phyloP scores from a whole-genome alignment of 1,140 invertebrate genomes.

The Lordiphosa collinella region DNA sequence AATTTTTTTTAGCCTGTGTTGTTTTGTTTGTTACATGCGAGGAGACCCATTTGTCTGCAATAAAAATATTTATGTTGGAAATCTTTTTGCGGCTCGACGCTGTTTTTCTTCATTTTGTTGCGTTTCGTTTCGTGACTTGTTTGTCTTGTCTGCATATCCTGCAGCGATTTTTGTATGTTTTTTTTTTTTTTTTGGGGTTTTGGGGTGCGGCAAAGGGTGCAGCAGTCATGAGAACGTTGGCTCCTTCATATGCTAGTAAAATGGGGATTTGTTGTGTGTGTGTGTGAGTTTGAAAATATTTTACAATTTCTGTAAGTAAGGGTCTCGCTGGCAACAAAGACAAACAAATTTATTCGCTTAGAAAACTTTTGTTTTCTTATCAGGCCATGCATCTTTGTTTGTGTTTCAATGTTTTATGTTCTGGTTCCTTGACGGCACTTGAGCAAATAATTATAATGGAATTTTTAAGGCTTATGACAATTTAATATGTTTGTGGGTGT shows the following conservation, averaged over 20 bases:
- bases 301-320: slow-evolving; percentile 62
- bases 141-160: slow-evolving; percentile 76
- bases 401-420: slow-evolving; percentile 48
- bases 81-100: slow-evolving; percentile 62
- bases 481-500: slow-evolving; percentile 37
- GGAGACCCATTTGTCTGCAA: slow-evolving; percentile 37
- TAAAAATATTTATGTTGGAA: slow-evolving; percentile 74
- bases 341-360: slow-evolving; percentile 74
- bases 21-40: slow-evolving; percentile 23
- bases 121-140: slow-evolving; percentile 65
- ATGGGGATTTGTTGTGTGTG: slow-evolving; percentile 51
- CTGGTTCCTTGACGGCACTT: slow-evolving; percentile 37
- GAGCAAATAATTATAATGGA: slow-evolving; percentile 76
- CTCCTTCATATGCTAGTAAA: slow-evolving; percentile 53
- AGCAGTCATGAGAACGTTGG: slow-evolving; percentile 2
- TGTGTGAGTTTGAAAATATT: slow-evolving; percentile 58
- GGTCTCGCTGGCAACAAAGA: slow-evolving; percentile 57
- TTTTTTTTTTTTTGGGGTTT: slow-evolving; percentile 28
- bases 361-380: slow-evolving; percentile 72
- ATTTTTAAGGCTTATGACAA: slow-evolving; percentile 75
- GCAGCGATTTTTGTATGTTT: slow-evolving; percentile 60
- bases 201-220: slow-evolving; percentile 4
- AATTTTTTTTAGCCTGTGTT: slow-evolving; percentile 10
- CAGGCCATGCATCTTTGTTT: slow-evolving; percentile 47
- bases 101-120: slow-evolving; percentile 50